Evolutionary conservation across 2,888 invertebrate species (phyloP).

Genomic region (Toxonevra muliebris): DNA sequence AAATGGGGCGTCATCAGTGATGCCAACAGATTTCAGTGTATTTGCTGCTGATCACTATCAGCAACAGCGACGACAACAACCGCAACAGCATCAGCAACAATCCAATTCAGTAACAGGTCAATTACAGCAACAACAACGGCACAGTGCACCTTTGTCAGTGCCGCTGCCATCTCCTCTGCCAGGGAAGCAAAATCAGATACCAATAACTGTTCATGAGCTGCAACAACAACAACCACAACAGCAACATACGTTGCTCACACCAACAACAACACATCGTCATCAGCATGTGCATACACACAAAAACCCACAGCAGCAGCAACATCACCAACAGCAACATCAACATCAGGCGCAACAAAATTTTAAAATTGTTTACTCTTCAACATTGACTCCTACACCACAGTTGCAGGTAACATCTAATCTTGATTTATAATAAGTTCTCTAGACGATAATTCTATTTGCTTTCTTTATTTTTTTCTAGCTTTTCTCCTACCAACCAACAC

Average conservation of each 20-base stretch:
- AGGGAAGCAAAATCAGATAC: neutral
- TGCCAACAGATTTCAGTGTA: constrained; percentile 31
- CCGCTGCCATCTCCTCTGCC: constrained; percentile 26
- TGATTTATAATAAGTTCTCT: neutral
- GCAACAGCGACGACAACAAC: constrained; percentile 27
- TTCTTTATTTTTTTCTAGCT: constrained; percentile 45
- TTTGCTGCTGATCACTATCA: constrained; percentile 31
- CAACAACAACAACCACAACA: constrained; percentile 30
- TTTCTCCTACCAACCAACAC: constrained; percentile 53
- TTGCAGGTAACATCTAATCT: constrained; percentile 52
- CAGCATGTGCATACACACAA: constrained; percentile 33
- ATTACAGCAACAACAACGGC: constrained; percentile 32
- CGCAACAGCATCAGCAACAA: constrained; percentile 47
- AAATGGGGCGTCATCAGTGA: neutral
- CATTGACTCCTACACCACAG: constrained; percentile 57
- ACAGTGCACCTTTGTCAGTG: constrained; percentile 30
- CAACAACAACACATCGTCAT: constrained; percentile 40
- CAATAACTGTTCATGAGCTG: constrained; percentile 37
- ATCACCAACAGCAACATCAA: constrained; percentile 40
- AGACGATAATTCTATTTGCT: constrained; percentile 1
- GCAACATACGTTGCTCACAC: constrained; percentile 26
- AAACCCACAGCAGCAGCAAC: constrained; percentile 45
- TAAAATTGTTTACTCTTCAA: constrained; percentile 52
- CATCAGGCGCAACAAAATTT: constrained; percentile 49
- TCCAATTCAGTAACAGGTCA: constrained; percentile 26